These are phyloP conservation scores for Drosophila bifasciata DNA, from an alignment of 1,140 invertebrate genomes.

Conservation along the genomic window DNA sequence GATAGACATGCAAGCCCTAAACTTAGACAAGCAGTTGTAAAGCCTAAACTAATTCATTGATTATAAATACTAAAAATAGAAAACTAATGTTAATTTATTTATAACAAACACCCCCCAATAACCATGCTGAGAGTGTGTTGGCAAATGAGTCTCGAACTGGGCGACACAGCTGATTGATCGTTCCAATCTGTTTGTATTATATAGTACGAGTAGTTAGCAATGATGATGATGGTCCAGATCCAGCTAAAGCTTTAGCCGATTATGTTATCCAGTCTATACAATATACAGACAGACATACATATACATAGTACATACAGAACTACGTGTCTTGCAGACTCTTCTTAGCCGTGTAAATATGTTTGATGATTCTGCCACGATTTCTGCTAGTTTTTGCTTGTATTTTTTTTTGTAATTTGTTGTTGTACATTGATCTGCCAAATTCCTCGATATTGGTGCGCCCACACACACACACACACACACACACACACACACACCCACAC, in stretches of 20 bases:
- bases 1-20: conserved; percentile 35
- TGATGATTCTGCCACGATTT: conserved; percentile 34
- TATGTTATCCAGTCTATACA: conserved; percentile 64
- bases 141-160: conserved; percentile 45
- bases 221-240: conserved; percentile 8
- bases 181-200: conserved; percentile 52
- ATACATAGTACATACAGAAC: too few relatives aligned
- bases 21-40: conserved; percentile 46
- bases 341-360: conserved; percentile 48
- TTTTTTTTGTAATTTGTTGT: conserved; percentile 67
- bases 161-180: background rate
- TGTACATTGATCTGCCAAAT: conserved; percentile 67
- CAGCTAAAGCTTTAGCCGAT: conserved; percentile 24
- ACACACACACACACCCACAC: background rate
- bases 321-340: conserved; percentile 26
- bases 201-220: conserved; percentile 20
- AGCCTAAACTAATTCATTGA: conserved; percentile 47
- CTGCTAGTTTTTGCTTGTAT: conserved; percentile 17
- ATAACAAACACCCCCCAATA: conserved; percentile 14
- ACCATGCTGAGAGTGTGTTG: conserved; percentile 37
- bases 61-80: conserved; percentile 44
- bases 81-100: conserved; percentile 73
- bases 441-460: conserved; percentile 49
- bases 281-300: conserved; percentile 20
- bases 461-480: conserved; percentile 17